A percentile compares a stretch with the other conserved stretches of the same genome.
These are phyloP conservation scores for Gymnoscopelus microlampas DNA, from an alignment of 2,797 vertebrate species.

Conservation along the genomic window DNA sequence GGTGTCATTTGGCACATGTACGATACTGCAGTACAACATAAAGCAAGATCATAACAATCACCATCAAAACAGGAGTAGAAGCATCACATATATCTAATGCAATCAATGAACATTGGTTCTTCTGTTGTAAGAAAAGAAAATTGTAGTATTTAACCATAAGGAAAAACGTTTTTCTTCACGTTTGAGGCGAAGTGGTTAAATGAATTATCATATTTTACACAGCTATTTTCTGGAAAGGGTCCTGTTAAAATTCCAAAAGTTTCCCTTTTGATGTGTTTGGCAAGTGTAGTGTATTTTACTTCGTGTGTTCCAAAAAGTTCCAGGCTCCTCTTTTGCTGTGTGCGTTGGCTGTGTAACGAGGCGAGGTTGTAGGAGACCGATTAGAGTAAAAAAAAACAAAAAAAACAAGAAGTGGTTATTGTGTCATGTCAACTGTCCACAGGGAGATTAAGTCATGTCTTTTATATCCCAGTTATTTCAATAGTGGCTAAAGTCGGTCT, in stretches of 20 bases:
- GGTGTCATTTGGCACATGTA: constrained; percentile 74
- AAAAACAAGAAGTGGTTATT: constrained; percentile 59
- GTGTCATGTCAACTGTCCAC: constrained; percentile 59
- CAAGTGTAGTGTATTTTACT: constrained; percentile 20
- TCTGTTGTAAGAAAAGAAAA: constrained; percentile 21
- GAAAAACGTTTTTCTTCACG: constrained; percentile 39
- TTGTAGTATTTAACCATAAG: constrained; percentile 34
- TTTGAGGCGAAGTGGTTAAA: neutral
- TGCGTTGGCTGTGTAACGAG: neutral
- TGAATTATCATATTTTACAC: constrained; percentile 44
- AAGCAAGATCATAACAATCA: constrained; percentile 59
- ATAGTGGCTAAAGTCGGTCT: constrained; percentile 33
- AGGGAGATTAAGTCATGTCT: constrained; percentile 54
- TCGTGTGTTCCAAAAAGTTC: constrained; percentile 34
- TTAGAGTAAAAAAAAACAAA: neutral
- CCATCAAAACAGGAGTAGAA: constrained; percentile 56
- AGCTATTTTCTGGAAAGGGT: constrained; percentile 45
- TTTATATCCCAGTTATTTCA: constrained; percentile 30
- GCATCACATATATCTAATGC: constrained; percentile 51
- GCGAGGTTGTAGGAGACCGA: neutral
- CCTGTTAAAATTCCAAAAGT: constrained; percentile 32
- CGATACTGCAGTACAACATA: constrained; percentile 56
- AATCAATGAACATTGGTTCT: constrained; percentile 42
- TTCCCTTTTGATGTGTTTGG: constrained; percentile 36
- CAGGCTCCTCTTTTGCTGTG: constrained; percentile 16